phyloP scores from a whole-genome alignment of 2,113 vertebrate species.

The Chroicocephalus ridibundus region DNA sequence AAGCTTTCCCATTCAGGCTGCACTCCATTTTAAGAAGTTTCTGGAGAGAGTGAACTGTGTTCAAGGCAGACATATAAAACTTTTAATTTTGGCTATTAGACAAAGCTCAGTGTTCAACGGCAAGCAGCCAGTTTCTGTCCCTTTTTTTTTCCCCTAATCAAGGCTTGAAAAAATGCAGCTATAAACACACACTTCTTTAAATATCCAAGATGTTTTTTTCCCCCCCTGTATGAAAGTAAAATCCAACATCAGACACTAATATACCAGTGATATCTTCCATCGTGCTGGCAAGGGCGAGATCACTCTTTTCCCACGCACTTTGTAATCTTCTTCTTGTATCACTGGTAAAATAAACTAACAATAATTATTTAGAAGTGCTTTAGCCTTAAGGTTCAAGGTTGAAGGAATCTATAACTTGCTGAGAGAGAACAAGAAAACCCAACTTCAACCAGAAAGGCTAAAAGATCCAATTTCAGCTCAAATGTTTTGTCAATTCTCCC shows the following conservation, averaged over 20 bases:
- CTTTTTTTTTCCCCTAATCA: neutral
- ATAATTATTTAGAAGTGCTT: neutral
- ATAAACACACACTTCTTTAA: neutral
- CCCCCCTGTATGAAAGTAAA: neutral
- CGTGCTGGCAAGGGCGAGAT: neutral
- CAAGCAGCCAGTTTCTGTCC: neutral
- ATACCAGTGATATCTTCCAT: neutral
- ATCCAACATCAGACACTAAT: neutral
- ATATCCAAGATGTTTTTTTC: neutral
- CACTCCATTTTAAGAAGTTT: neutral
- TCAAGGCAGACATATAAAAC: neutral
- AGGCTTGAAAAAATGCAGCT: neutral
- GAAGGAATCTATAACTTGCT: neutral
- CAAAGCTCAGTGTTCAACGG: neutral
- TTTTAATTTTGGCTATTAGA: neutral
- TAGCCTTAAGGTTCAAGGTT: neutral
- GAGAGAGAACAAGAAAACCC: neutral
- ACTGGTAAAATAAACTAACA: neutral
- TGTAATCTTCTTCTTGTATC: neutral
- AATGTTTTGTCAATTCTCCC: neutral
- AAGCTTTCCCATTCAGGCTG: neutral
- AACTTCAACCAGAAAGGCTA: neutral
- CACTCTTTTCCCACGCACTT: neutral
- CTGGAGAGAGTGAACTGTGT: neutral
- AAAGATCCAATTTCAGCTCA: neutral